Evolutionary conservation across 2,797 vertebrate genomes (phyloP).

Genomic region (Chlorospingus semifuscus): DNA sequence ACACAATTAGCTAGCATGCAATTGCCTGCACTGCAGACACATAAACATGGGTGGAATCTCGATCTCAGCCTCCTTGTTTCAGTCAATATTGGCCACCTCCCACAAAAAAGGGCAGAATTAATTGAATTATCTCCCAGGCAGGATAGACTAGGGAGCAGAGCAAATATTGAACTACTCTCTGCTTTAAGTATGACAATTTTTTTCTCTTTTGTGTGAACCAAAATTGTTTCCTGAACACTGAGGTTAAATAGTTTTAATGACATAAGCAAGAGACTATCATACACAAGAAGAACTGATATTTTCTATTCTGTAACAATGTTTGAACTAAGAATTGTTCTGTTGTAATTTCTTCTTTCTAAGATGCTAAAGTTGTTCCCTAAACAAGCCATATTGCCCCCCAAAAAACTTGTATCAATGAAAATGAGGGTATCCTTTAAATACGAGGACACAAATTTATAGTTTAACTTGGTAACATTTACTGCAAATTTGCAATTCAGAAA

Average conservation of each 20-base stretch:
- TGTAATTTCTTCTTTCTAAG: neutral
- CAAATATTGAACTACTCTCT: neutral
- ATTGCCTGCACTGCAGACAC: neutral
- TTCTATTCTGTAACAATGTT: neutral
- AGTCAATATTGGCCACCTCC: neutral
- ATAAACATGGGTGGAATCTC: neutral
- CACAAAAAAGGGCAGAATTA: neutral
- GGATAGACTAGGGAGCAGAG: neutral
- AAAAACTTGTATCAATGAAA: neutral
- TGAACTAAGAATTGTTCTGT: neutral
- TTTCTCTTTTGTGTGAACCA: neutral
- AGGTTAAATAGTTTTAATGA: neutral
- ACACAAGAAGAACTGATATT: neutral
- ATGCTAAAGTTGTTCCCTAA: neutral
- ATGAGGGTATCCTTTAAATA: neutral
- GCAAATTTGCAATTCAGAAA: neutral
- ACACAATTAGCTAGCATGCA: fast-evolving
- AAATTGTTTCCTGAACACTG: neutral
- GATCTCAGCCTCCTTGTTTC: neutral
- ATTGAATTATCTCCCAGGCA: neutral
- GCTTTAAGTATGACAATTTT: neutral
- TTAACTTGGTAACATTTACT: neutral
- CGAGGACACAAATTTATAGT: neutral
- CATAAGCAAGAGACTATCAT: neutral
- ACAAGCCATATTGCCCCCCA: neutral